Evolutionary conservation across 2,888 invertebrate genomes (phyloP), one percentile per base, ranked within the genome.

Genomic region (Alviniconcha strummeri): DNA sequence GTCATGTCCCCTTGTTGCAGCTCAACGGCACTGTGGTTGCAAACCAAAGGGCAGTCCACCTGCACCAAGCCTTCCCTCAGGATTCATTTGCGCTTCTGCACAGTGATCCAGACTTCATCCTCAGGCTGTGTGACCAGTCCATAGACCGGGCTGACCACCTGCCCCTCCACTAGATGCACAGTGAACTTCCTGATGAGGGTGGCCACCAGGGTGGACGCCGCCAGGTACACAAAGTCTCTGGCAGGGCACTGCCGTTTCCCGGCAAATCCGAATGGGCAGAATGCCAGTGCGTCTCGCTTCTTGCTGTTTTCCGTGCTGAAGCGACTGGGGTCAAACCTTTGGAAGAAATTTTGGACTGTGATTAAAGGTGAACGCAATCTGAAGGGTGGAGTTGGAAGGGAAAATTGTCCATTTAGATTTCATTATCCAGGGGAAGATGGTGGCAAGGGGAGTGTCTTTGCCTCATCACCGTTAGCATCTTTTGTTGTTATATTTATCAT

Each of bases 231-330:
- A 85, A 93, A 91, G 52, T 89, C 88, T 78, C 89, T 88, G 5
- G 90, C 92, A 17, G 92, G 92, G 84, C 92, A 92, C 17, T 88
- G 87, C 7, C 92, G 85, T 82, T 93, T 93, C 15, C 94, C 94
- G 80, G 92, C 92, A 90, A 94, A 93, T 5, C 94, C 94, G 88
- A 94, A 94, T 2, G 93, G 93, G 77, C 90, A 88, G 85, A 92
- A 94, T 3, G 91, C 88, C 52, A 91, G 87, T 5, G 89, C 71
- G 71, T 90, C 88, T 71, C 89, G 86, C 5, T 85, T 82, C 72
- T 89, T 89, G 54, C 84, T 84, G 79, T 92, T 90, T 55, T 92
- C 90, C 19, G 83, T 71, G 75, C 83, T 88, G 82, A 93, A 93
- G 67, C 93, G 88, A 71, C 92, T 92, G 4, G 93, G 93, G 83